phyloP scores from a whole-genome alignment of 2,797 vertebrate genomes.

The Ctenopoma kingsleyae region DNA sequence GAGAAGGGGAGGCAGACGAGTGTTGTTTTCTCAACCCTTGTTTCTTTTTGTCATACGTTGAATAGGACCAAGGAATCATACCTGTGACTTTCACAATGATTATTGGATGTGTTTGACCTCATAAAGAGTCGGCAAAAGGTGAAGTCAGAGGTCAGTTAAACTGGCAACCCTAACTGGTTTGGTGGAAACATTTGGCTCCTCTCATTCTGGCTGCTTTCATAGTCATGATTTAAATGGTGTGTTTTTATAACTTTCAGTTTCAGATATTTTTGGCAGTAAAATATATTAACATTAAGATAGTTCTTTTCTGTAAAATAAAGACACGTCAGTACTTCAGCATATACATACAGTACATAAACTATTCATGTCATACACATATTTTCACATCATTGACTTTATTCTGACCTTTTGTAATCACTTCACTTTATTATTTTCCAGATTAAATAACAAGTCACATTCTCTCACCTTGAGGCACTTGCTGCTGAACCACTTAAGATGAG shows the following conservation, averaged over 20 bases:
- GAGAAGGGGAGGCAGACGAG: constrained; percentile 4
- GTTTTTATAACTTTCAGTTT: not conserved
- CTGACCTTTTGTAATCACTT: constrained; percentile 48
- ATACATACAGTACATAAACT: not conserved
- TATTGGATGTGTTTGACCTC: constrained; percentile 19
- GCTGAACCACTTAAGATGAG: constrained; percentile 49
- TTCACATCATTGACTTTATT: constrained; percentile 16
- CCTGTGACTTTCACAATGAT: constrained; percentile 31
- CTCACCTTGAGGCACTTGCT: constrained; percentile 52
- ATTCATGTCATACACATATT: constrained; percentile 14
- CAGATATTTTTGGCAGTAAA: not conserved
- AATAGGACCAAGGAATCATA: constrained; percentile 30
- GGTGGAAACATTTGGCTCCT: not conserved
- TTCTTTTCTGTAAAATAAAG: not conserved
- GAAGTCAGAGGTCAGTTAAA: constrained; percentile 20
- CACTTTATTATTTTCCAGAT: constrained; percentile 40
- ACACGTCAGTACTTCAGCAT: not conserved
- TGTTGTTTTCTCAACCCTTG: constrained; percentile 16
- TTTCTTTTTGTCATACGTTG: constrained; percentile 31
- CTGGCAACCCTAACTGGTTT: constrained; percentile 10
- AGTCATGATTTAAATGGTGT: not conserved
- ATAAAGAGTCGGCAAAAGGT: constrained; percentile 3
- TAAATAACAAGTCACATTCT: constrained; percentile 35
- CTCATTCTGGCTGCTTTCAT: not conserved
- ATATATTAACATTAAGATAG: not conserved